These are phyloP conservation scores for Pantherophis alleghaniensis DNA, from an alignment of 2,797 vertebrate species.

Conservation along the genomic window DNA sequence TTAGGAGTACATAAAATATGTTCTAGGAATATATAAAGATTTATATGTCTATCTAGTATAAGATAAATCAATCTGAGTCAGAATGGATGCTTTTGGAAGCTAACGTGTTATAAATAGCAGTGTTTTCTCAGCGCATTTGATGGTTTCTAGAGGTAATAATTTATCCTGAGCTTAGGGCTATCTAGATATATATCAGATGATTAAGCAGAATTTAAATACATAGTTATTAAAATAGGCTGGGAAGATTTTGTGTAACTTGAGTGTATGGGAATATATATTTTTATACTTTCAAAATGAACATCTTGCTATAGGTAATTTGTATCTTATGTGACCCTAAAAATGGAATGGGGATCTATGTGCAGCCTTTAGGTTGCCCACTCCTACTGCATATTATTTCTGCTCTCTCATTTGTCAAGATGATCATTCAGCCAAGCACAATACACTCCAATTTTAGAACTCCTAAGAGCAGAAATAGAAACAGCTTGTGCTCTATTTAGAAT, in stretches of 20 bases:
- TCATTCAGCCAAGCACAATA: constrained; percentile 21
- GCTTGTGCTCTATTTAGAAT: constrained; percentile 18
- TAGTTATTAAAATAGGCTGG: not conserved
- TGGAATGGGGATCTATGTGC: not conserved
- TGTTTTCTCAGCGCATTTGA: not conserved
- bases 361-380: not conserved
- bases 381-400: not conserved
- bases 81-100: not conserved
- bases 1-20: not conserved
- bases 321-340: not conserved
- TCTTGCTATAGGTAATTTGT: not conserved
- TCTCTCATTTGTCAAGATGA: constrained; percentile 9
- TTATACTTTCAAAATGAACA: not conserved
- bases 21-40: not conserved
- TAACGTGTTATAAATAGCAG: not conserved
- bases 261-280: not conserved
- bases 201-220: not conserved
- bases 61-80: not conserved
- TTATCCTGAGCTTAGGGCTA: not conserved
- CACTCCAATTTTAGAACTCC: constrained; percentile 21
- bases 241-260: not conserved
- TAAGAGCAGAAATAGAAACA: constrained; percentile 12
- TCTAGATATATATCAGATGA: not conserved
- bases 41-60: not conserved
- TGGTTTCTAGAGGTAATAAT: not conserved